Base-by-base conservation (phyloP, 2,888 invertebrate species). In the Leptinotarsa peninsularis region DNA sequence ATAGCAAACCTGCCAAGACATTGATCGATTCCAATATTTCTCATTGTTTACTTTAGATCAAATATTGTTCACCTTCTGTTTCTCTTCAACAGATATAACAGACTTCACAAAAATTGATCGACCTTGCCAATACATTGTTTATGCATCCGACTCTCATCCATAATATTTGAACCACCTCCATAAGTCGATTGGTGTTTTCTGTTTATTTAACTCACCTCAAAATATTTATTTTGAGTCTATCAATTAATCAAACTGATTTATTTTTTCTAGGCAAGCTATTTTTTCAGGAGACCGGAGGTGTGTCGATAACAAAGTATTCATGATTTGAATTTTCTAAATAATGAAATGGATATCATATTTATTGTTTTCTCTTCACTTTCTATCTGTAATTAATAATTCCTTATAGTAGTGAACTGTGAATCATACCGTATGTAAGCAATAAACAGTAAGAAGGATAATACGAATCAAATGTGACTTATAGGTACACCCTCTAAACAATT, bases 11-110 rank as follows among this genome's bases (percentile, higher is more conserved):
- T 14, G 10, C n/a, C 13, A 58, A 7, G 21, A 33, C 33, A n/a
- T 63, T 63, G 63, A 63, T 63, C 33, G 63, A 63, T 63, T 63
- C 43, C 15, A 63, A 63, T 43, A 63, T 63, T 63, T n/a, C 17
- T 63, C 33, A 63, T 63, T 27, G 63, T 63, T 63, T 63, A 63
- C 15, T 23, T 33, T n/a, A 17, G 43, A 10, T 43, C n/a, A 43
- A 33, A 63, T 43, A 63, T 5, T 63, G 14, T 63, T 58, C 58
- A 18, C 21, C 58, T 18, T 63, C 63, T 63, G 63, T 63, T 63
- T 63, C n/a, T 43, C 63, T 27, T 63, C 27, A 63, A 43, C 27
- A 17, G 3, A n/a, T 63, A 63, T 43, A 63, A 63, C 43, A 58
- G 17, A 58, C 21, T 14, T 18, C 58, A 14, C 18, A 63, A 63